Percentiles rank a stretch among this genome's conserved stretches.
These are phyloP conservation scores for Allophyes oxyacanthae DNA, from an alignment of 2,888 invertebrate genomes.

Conservation along the genomic window DNA sequence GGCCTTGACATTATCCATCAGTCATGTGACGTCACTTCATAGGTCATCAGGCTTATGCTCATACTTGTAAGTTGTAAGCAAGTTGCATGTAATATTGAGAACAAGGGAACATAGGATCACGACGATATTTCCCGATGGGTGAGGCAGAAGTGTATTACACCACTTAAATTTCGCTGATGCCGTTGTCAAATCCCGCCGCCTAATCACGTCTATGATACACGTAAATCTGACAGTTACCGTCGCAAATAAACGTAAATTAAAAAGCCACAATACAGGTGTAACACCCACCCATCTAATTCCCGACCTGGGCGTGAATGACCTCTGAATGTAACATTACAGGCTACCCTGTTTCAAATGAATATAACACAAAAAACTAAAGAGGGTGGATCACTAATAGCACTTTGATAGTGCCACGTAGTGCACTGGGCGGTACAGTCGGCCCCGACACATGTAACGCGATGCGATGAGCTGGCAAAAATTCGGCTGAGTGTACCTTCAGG, in stretches of 20 bases:
- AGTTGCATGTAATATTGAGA: neutral
- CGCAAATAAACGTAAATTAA: no score
- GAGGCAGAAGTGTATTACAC: no score
- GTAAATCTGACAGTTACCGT: no score
- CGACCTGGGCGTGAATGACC: constrained; percentile 54
- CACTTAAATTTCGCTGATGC: no score
- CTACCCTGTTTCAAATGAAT: constrained; percentile 64
- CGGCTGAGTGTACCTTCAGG: constrained; percentile 52
- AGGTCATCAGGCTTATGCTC: constrained; percentile 40
- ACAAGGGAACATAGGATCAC: no score
- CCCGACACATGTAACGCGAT: constrained; percentile 66
- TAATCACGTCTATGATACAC: no score
- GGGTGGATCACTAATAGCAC: constrained; percentile 71
- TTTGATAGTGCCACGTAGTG: constrained; percentile 68
- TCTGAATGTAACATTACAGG: constrained; percentile 48
- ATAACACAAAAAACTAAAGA: constrained; percentile 54
- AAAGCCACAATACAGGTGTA: constrained; percentile 13
- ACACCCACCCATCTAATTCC: constrained; percentile 19
- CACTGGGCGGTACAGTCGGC: constrained; percentile 56
- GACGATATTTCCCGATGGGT: no score
- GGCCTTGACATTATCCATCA: constrained; percentile 77
- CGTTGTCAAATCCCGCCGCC: no score
- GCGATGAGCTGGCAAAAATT: constrained; percentile 59
- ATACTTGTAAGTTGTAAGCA: constrained; percentile 25
- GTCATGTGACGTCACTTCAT: constrained; percentile 49